Percentiles rank a stretch among this genome's conserved stretches.
phyloP scores from a whole-genome alignment of 2,113 vertebrate genomes.

The Damaliscus lunatus region DNA sequence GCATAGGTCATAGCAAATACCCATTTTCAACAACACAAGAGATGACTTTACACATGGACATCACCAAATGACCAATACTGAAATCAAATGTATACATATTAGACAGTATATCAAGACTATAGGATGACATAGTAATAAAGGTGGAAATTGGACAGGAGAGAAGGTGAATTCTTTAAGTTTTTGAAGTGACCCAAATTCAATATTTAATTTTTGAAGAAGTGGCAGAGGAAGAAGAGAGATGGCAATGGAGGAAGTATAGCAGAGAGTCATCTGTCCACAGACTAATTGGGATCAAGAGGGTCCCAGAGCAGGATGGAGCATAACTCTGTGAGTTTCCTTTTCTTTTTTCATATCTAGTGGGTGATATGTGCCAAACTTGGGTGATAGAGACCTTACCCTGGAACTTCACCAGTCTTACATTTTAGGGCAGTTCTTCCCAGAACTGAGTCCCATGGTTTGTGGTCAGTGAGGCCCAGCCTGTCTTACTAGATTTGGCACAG shows the following conservation, averaged over 20 bases:
- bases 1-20: neutral
- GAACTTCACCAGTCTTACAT: neutral
- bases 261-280: neutral
- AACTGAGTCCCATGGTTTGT: neutral
- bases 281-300: neutral
- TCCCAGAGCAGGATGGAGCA: neutral
- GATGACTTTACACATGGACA: neutral
- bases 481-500: neutral
- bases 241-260: neutral
- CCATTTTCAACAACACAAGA: neutral
- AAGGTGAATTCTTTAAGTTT: neutral
- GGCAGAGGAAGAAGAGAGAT: neutral
- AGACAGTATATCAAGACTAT: neutral
- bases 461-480: neutral
- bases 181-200: neutral
- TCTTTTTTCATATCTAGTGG: neutral
- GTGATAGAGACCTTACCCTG: neutral
- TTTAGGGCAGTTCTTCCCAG: neutral
- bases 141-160: neutral
- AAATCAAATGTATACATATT: neutral
- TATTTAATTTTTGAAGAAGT: neutral
- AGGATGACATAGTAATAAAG: neutral
- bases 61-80: neutral
- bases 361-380: neutral
- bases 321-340: neutral